These are phyloP conservation scores for Dipodomys ordii DNA, from an alignment of 2,113 vertebrate genomes.

Conservation along the genomic window DNA sequence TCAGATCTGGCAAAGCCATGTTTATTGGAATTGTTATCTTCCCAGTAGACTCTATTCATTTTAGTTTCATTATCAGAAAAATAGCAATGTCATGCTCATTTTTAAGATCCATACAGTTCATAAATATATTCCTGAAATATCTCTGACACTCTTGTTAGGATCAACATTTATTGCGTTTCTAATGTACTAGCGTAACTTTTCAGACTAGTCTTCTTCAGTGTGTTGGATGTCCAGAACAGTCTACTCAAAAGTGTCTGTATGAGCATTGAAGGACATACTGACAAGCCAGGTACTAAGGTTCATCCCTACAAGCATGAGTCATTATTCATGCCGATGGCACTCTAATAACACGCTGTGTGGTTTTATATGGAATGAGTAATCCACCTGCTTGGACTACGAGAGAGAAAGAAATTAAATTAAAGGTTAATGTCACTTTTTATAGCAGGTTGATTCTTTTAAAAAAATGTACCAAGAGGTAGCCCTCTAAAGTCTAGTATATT, in stretches of 20 bases:
- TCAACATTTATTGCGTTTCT: neutral
- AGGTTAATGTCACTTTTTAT: conserved; percentile 83
- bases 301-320: neutral
- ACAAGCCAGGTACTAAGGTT: neutral
- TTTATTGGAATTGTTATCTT: rapidly evolving
- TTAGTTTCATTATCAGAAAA: neutral
- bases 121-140: neutral
- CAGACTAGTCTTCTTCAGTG: neutral
- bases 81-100: neutral
- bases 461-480: conserved; percentile 69
- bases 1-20: neutral
- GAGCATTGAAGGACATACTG: neutral
- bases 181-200: neutral
- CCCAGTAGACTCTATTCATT: neutral
- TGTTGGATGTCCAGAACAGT: neutral
- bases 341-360: conserved; percentile 29
- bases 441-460: conserved; percentile 75
- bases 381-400: conserved; percentile 5
- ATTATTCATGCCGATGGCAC: conserved; percentile 34
- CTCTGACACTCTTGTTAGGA: neutral
- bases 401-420: conserved; percentile 78
- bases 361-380: conserved; percentile 34
- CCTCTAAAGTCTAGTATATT: conserved; percentile 76
- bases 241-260: neutral
- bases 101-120: neutral